These are phyloP conservation scores for Folsomia candida DNA, from an alignment of 2,888 invertebrate genomes.

Conservation along the genomic window DNA sequence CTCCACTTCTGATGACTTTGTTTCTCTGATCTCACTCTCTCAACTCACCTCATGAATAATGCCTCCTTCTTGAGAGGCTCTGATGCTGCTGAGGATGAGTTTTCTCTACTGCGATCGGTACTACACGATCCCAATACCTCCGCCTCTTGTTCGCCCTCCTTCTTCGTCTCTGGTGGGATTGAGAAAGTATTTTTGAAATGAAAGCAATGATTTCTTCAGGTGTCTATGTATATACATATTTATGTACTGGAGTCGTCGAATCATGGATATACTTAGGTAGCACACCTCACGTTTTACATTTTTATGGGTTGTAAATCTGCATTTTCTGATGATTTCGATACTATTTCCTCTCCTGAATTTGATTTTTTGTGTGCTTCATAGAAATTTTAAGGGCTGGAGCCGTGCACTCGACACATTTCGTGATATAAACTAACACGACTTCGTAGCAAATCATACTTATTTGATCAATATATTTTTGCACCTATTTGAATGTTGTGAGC, in stretches of 20 bases:
- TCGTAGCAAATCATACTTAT: too few species aligned
- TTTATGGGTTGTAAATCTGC: not conserved
- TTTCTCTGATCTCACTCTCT: not conserved
- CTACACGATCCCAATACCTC: too few species aligned
- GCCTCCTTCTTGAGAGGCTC: not conserved
- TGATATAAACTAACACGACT: too few species aligned
- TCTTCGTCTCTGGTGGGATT: too few species aligned
- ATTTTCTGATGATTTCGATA: not conserved
- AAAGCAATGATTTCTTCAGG: not conserved
- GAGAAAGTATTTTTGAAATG: not conserved
- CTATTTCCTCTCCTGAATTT: not conserved
- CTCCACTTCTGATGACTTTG: not conserved
- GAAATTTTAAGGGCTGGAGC: not conserved
- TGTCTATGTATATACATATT: not conserved
- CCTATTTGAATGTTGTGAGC: too few species aligned
- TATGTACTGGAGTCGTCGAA: too few species aligned
- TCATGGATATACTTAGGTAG: not conserved
- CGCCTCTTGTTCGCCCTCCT: too few species aligned
- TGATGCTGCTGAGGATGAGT: too few species aligned
- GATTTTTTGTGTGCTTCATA: too few species aligned
- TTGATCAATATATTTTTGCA: too few species aligned
- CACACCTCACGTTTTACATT: not conserved
- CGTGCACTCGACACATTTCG: too few species aligned
- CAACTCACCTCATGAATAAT: not conserved
- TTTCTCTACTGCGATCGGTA: too few species aligned